Conservation (phyloP, 2,797 vertebrate species). For the Amblyopsis hoosieri region DNA sequence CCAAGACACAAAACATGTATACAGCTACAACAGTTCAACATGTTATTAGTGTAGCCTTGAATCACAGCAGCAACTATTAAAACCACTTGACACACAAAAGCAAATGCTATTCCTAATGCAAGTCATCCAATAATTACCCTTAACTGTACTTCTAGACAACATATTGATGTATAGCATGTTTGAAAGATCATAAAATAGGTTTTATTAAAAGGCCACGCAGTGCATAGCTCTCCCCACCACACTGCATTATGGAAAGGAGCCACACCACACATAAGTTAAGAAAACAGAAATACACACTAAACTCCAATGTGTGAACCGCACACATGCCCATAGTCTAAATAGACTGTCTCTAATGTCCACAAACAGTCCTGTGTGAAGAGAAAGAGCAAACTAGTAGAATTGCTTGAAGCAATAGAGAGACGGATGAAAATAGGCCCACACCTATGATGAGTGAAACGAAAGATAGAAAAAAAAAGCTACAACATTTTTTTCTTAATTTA, state of each 20-base stretch:
- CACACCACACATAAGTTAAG: constrained; percentile 20
- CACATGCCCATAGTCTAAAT: not conserved
- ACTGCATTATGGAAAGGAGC: constrained; percentile 36
- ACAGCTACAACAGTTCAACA: too few species aligned
- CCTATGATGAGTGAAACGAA: not conserved
- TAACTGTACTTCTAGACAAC: too few species aligned
- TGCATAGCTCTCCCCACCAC: constrained; percentile 23
- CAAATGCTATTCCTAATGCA: too few species aligned
- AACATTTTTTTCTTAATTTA: too few species aligned
- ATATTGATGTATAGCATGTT: not conserved
- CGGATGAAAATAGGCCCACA: constrained; percentile 11
- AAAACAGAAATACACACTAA: constrained; percentile 48
- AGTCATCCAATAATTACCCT: too few species aligned
- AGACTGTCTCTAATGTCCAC: constrained; percentile 38
- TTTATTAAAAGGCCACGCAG: constrained; percentile 10
- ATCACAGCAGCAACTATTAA: too few species aligned
- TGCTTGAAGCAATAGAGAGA: constrained; percentile 9
- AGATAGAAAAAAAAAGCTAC: too few species aligned
- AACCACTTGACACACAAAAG: too few species aligned
- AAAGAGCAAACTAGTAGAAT: constrained; percentile 24
- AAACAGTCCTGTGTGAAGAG: constrained; percentile 37
- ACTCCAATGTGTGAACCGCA: not conserved
- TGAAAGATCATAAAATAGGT: not conserved
- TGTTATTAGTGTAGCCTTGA: too few species aligned
- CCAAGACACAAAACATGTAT: not conserved